phyloP scores from a whole-genome alignment of 2,888 invertebrate species.

The Mechanitis messenoides region DNA sequence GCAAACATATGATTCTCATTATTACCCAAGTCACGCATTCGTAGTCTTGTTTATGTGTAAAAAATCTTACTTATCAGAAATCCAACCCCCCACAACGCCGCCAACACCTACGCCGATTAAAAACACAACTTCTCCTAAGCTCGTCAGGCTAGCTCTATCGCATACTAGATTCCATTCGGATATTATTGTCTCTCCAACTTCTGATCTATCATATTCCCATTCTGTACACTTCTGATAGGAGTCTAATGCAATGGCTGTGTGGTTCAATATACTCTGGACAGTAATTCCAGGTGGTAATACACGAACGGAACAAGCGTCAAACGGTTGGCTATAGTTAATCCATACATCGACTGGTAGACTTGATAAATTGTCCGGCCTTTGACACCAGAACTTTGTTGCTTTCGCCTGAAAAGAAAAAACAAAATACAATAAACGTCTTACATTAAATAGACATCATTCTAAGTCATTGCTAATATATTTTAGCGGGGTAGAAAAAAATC shows the following conservation, averaged over 20 bases:
- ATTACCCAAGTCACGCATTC: too few relatives aligned
- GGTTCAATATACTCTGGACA: constrained; percentile 54
- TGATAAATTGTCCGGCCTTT: constrained; percentile 75
- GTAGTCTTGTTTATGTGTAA: too few relatives aligned
- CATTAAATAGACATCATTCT: background rate
- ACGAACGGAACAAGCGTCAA: constrained; percentile 76
- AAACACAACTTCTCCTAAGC: constrained; percentile 86
- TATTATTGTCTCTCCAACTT: constrained; percentile 81
- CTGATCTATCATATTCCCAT: constrained; percentile 78
- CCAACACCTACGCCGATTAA: constrained; percentile 86
- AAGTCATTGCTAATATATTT: constrained; percentile 1
- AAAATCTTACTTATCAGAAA: constrained; percentile 80
- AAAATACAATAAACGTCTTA: background rate
- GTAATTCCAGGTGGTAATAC: constrained; percentile 58
- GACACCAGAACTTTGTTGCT: constrained; percentile 82
- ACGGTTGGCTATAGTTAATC: constrained; percentile 81
- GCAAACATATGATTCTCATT: too few relatives aligned
- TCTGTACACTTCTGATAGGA: constrained; percentile 71
- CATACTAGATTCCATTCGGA: constrained; percentile 88
- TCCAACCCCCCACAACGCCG: constrained; percentile 85
- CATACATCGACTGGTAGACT: constrained; percentile 75
- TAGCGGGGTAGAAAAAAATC: background rate
- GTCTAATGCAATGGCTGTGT: constrained; percentile 55
- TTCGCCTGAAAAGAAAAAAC: constrained; percentile 68
- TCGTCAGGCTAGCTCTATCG: constrained; percentile 81